phyloP scores from a whole-genome alignment of 1,140 invertebrate species.

The Euwallacea fornicatus region DNA sequence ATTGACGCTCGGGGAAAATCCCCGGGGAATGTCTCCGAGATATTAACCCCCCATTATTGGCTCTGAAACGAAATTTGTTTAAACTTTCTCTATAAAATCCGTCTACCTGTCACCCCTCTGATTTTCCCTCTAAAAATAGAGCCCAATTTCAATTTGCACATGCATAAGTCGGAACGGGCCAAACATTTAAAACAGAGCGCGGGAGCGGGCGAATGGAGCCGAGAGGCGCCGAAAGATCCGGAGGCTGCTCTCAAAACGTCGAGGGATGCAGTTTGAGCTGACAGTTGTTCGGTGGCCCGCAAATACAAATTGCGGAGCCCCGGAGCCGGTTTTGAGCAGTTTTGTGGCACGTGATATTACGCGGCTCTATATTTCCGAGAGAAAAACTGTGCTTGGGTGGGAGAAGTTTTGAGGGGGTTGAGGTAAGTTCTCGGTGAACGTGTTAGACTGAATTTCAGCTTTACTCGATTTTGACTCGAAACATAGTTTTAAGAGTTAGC shows the following conservation, averaged over 20 bases:
- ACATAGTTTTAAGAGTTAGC: not conserved
- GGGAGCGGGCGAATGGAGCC: not conserved
- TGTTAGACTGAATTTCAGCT: not conserved
- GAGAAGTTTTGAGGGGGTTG: not conserved
- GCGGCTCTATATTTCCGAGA: not conserved
- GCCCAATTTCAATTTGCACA: slow-evolving; percentile 1
- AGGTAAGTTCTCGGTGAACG: not conserved
- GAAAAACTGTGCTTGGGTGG: not conserved
- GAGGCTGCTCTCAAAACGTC: not conserved
- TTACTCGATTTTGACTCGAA: not conserved
- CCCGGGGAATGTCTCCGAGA: not conserved
- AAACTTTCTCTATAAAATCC: too few species aligned
- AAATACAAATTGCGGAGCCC: not conserved
- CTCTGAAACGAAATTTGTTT: too few species aligned
- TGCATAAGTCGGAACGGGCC: not conserved
- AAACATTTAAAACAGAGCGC: not conserved
- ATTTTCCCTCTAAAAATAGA: not conserved
- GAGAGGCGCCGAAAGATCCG: not conserved
- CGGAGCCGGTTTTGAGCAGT: slow-evolving; percentile 2
- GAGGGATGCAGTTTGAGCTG: slow-evolving; percentile 2
- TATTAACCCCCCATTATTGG: not conserved
- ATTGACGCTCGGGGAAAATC: not conserved
- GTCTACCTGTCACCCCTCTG: too few species aligned
- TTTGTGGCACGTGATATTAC: slow-evolving; percentile 1
- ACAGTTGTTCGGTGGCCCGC: not conserved